phyloP scores from a whole-genome alignment of 2,113 vertebrate species.

The Macaca nemestrina region DNA sequence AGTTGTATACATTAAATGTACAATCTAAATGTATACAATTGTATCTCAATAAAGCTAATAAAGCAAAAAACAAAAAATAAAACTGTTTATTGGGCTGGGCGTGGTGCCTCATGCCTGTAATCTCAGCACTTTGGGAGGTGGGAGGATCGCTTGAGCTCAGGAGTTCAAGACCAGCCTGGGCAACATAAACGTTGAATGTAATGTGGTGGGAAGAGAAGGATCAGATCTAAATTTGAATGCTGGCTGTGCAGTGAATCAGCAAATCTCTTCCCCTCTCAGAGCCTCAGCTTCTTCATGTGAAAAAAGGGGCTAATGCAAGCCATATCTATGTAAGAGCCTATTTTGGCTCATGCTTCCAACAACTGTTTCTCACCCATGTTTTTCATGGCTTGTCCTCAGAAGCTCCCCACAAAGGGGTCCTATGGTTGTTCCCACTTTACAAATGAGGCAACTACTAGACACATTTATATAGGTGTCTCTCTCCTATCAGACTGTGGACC shows the following conservation, averaged over 20 bases:
- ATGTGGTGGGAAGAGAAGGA: not conserved
- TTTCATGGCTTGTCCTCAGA: not conserved
- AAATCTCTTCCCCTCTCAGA: not conserved
- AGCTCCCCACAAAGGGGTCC: no score
- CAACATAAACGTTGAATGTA: no score
- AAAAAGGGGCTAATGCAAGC: not conserved
- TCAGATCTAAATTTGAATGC: not conserved
- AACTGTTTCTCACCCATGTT: not conserved
- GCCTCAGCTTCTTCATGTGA: not conserved
- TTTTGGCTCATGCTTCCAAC: not conserved
- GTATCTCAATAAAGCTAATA: no score
- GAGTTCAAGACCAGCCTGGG: no score
- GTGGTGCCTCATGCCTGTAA: no score
- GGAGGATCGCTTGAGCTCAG: no score
- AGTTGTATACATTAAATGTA: no score
- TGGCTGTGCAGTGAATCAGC: not conserved
- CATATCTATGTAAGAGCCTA: not conserved
- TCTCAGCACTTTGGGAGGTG: no score
- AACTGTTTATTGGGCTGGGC: no score
- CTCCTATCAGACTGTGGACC: not conserved
- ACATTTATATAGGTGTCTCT: not conserved
- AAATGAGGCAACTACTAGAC: not conserved
- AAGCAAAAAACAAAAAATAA: no score
- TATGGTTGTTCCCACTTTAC: not conserved
- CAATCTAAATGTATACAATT: no score